Base-by-base conservation (phyloP, 2,888 invertebrate genomes). In the Gerris lacustris region DNA sequence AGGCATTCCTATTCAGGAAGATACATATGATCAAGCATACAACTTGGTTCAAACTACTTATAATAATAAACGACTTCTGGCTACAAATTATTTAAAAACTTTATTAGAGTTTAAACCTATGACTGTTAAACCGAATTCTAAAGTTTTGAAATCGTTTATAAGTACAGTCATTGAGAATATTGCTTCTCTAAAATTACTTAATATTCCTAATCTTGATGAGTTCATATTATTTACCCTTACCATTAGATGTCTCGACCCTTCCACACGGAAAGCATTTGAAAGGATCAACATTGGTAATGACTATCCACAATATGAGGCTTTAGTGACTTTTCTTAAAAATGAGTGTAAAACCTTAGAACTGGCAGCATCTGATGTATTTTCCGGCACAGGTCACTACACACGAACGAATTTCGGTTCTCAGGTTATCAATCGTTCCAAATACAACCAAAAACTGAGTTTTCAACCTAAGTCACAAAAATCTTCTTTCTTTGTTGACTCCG, bases 181-280 rank as follows among this genome's bases (percentile, higher is more conserved):
- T 11, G 55, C 9, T 15, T 55, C 55, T 55, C 15, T 55, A 55
- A 55, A 55, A 15, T 55, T 55, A 11, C 15, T 55, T 9, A 15
- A 55, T 55, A 55, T 55, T 5, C 55, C 55, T 11, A 15, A 55
- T 15, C 15, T 55, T 9, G 68, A 55, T 31, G 68, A 68, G 6
- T 71, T 71, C 15, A 68, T 71, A 17, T 31, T 71, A 44, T 71
- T 71, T 66, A 67, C 67, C 44, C 31, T 71, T 5, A 44, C 71
- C 6, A 47, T 63, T 68, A 17, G 71, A 7, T 68, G 67, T 62
- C 31, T 71, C 11, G 71, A 71, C 44, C 6, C 63, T 9, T n/a
- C 62, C 0, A 71, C 68, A n/a, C 44, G 71, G 6, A 64, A 68
- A 68, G 45, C 67, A 18, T 71, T 71, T 68, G 71, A 71, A 18